Evolutionary conservation across 1,140 invertebrate species (phyloP).

Genomic region (Drosophila pseudoananassae): DNA sequence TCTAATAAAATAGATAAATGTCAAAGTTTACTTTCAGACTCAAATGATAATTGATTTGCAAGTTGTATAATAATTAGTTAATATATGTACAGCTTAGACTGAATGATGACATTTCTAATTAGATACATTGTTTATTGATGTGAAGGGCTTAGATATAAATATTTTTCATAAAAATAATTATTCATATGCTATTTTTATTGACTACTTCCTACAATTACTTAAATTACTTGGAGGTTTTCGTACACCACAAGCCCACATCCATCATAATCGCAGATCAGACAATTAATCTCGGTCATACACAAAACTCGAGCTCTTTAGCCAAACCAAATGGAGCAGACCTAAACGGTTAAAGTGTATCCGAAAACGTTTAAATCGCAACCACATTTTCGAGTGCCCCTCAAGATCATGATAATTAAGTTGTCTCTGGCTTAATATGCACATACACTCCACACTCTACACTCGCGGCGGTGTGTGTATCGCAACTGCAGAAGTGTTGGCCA

Average conservation of each 20-base stretch:
- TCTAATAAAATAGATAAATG: conserved; percentile 24
- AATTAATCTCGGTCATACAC: conserved; percentile 11
- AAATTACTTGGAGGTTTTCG: not conserved
- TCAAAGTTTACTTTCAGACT: conserved; percentile 4
- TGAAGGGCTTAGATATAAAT: not conserved
- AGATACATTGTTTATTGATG: not conserved
- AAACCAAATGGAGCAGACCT: conserved; percentile 20
- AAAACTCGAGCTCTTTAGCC: conserved; percentile 8
- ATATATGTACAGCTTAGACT: not conserved
- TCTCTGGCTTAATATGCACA: conserved; percentile 29
- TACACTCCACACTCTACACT: not conserved
- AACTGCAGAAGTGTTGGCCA: conserved; percentile 38
- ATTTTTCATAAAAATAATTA: not conserved
- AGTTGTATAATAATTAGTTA: conserved; percentile 7
- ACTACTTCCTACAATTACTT: conserved; percentile 1
- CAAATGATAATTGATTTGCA: conserved; percentile 12
- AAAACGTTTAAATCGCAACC: conserved; percentile 38
- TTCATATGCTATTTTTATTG: not conserved
- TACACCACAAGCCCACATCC: not conserved
- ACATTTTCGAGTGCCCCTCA: conserved; percentile 43
- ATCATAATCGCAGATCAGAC: conserved; percentile 1
- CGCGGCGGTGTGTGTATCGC: not conserved
- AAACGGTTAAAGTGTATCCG: conserved; percentile 36
- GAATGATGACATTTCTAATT: not conserved
- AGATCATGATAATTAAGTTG: conserved; percentile 60